Evolutionary conservation across 1,140 invertebrate genomes (phyloP).

Genomic region (Adoxophyes honmai): DNA sequence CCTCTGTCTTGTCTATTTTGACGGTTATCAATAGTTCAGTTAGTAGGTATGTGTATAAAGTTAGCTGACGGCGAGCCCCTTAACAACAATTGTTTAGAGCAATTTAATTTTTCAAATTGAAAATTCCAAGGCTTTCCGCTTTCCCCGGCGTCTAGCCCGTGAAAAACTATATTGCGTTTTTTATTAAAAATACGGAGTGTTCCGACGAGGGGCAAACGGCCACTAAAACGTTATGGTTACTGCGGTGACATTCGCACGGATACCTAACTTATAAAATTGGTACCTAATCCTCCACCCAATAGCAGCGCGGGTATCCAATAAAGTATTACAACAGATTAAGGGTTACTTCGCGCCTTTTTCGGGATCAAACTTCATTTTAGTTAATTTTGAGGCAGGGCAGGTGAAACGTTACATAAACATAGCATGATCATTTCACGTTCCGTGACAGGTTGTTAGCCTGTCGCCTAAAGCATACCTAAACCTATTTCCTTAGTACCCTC

Average conservation of each 20-base stretch:
- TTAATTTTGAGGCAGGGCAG: no score
- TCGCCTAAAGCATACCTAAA: no score
- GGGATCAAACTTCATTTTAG: no score
- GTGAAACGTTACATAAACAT: no score
- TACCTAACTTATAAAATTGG: constrained; percentile 73
- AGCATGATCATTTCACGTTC: no score
- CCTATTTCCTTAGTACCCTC: no score
- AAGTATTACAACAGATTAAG: constrained; percentile 49
- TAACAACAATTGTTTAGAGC: constrained; percentile 43
- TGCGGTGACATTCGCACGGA: constrained; percentile 68
- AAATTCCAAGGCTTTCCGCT: constrained; percentile 51
- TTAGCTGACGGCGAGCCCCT: no score
- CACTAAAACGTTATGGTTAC: constrained; percentile 74
- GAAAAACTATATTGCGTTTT: constrained; percentile 72
- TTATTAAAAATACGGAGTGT: constrained; percentile 71
- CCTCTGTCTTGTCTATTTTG: no score
- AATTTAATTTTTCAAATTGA: constrained; percentile 66
- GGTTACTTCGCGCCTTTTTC: constrained; percentile 31
- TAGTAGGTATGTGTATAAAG: no score
- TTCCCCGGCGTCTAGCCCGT: constrained; percentile 37
- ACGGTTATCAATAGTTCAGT: no score
- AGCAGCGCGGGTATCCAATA: constrained; percentile 40
- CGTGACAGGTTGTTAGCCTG: no score
- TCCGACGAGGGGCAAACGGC: constrained; percentile 66
- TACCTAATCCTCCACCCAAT: constrained; percentile 45